Percentiles rank a stretch among this genome's conserved stretches.
Conservation (phyloP, 2,113 vertebrate genomes). For the Salvelinus alpinus region DNA sequence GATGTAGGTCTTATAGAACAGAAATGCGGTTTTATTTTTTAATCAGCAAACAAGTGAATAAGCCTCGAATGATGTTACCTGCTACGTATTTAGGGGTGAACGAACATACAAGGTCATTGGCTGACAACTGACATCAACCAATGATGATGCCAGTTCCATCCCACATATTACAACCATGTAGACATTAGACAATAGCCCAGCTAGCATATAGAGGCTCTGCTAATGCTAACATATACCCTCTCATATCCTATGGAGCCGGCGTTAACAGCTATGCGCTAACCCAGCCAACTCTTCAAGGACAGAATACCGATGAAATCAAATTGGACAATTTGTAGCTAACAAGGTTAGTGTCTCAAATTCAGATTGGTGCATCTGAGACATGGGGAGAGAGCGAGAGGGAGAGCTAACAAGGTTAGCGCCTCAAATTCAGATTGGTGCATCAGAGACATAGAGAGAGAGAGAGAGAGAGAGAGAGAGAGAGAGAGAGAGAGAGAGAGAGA, state of each 20-base stretch:
- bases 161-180: constrained; percentile 3
- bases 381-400: background rate
- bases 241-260: constrained; percentile 47
- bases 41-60: background rate
- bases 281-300: constrained; percentile 58
- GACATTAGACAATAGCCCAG: constrained; percentile 22
- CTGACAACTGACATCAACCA: background rate
- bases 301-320: constrained; percentile 64
- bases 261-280: constrained; percentile 45
- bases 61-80: background rate
- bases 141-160: background rate
- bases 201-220: constrained; percentile 31
- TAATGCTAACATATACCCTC: constrained; percentile 33
- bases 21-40: background rate
- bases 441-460: background rate
- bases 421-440: constrained; percentile 42
- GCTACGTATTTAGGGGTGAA: background rate
- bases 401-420: constrained; percentile 62
- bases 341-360: constrained; percentile 58
- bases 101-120: constrained; percentile 19
- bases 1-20: background rate
- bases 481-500: background rate
- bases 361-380: constrained; percentile 26
- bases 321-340: constrained; percentile 65
- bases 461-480: no score